Conservation (phyloP, 2,888 invertebrate species). For the Fragum fragum region DNA sequence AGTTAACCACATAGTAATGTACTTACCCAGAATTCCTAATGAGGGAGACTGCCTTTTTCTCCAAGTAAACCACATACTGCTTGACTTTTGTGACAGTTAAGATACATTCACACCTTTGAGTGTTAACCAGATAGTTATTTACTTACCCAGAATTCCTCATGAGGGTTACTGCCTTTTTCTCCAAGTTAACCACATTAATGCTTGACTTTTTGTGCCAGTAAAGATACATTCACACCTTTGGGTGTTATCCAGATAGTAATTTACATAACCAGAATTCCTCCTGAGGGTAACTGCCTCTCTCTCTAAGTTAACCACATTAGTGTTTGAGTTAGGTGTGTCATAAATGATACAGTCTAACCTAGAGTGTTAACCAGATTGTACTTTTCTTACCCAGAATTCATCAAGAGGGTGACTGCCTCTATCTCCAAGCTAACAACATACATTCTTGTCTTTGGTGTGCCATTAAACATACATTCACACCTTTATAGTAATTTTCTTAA, state of each 20-base stretch:
- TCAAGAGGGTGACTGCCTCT: slow-evolving; percentile 93
- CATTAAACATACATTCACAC: slow-evolving; percentile 91
- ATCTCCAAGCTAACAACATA: slow-evolving; percentile 96
- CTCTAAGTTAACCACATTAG: slow-evolving; percentile 96
- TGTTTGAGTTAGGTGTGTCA: slow-evolving; percentile 95
- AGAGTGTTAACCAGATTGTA: too few species aligned
- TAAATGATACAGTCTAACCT: slow-evolving; percentile 90
- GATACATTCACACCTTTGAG: slow-evolving; percentile 89
- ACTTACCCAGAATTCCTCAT: slow-evolving; percentile 94
- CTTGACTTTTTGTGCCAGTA: slow-evolving; percentile 87
- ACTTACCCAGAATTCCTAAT: slow-evolving; percentile 95
- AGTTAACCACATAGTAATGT: not conserved
- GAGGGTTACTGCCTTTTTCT: slow-evolving; percentile 93
- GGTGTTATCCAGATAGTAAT: slow-evolving; percentile 76
- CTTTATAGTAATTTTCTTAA: slow-evolving; percentile 88
- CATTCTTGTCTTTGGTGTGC: slow-evolving; percentile 95
- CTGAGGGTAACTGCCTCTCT: slow-evolving; percentile 93
- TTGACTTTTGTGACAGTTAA: slow-evolving; percentile 94
- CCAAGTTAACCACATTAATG: slow-evolving; percentile 96
- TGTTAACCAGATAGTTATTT: slow-evolving; percentile 87
- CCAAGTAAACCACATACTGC: slow-evolving; percentile 96
- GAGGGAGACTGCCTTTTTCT: slow-evolving; percentile 93
- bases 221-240: slow-evolving; percentile 88
- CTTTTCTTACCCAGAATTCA: slow-evolving; percentile 96
- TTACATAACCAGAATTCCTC: slow-evolving; percentile 94